phyloP scores from a whole-genome alignment of 2,797 vertebrate genomes.

The Darevskia mixta region DNA sequence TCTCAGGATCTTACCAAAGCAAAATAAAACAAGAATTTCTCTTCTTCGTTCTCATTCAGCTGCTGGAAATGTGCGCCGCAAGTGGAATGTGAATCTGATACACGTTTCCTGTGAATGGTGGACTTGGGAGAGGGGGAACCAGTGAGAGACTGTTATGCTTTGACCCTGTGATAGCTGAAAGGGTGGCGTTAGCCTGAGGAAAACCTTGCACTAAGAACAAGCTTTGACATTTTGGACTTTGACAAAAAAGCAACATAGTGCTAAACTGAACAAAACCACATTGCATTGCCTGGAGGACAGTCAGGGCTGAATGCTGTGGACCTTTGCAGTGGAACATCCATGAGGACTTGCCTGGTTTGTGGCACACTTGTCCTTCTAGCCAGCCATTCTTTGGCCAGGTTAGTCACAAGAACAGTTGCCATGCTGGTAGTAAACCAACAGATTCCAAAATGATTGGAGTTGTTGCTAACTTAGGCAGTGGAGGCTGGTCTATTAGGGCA shows the following conservation, averaged over 20 bases:
- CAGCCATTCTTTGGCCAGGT: neutral
- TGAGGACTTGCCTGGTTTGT: neutral
- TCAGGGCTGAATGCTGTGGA: neutral
- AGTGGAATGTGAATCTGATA: neutral
- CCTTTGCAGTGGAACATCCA: neutral
- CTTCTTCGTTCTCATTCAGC: neutral
- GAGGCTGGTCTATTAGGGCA: too few relatives aligned
- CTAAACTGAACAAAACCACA: slow-evolving; percentile 11
- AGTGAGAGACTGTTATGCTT: neutral
- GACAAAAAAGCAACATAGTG: slow-evolving; percentile 19
- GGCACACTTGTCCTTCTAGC: neutral
- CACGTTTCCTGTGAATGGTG: neutral
- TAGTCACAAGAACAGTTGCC: neutral
- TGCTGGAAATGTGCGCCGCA: neutral
- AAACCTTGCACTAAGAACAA: slow-evolving; percentile 16
- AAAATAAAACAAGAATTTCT: neutral
- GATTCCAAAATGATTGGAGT: too few relatives aligned
- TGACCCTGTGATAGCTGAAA: slow-evolving; percentile 10
- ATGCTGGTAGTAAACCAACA: neutral
- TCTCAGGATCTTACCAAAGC: neutral
- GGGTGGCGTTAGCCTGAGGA: neutral
- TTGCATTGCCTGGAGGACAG: neutral
- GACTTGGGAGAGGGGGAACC: neutral
- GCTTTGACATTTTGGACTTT: slow-evolving; percentile 5
- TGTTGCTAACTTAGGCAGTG: too few relatives aligned